Conservation (phyloP, 2,113 vertebrate species). For the Pipa parva region DNA sequence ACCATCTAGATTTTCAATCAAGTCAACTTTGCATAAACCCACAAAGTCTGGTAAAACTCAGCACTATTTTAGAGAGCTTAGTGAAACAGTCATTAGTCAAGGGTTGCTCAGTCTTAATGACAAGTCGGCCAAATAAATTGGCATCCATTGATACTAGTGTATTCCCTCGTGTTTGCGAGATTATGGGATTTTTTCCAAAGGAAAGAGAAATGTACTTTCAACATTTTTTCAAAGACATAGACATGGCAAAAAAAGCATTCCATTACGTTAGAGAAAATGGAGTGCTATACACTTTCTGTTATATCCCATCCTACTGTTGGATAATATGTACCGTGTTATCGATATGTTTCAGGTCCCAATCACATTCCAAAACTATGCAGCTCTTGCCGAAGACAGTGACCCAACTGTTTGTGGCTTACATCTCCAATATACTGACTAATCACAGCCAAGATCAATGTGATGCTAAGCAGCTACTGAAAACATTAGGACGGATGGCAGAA, state of each 20-base stretch:
- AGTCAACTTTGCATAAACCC: slow-evolving; percentile 44
- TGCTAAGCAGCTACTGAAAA: background rate
- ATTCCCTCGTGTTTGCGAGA: slow-evolving; percentile 38
- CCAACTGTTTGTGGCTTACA: slow-evolving; percentile 53
- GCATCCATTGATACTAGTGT: slow-evolving; percentile 25
- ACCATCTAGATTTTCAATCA: slow-evolving; percentile 41
- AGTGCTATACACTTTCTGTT: slow-evolving; percentile 3
- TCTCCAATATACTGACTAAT: slow-evolving; percentile 46
- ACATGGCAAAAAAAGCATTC: slow-evolving; percentile 40
- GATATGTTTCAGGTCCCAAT: background rate
- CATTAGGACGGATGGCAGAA: slow-evolving; percentile 1
- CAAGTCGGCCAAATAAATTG: slow-evolving; percentile 39
- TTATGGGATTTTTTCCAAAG: slow-evolving; percentile 56
- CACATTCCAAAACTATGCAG: background rate
- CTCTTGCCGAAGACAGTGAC: slow-evolving; percentile 58
- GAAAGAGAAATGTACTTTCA: slow-evolving; percentile 56
- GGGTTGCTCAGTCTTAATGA: slow-evolving; percentile 55
- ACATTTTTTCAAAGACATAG: slow-evolving; percentile 47
- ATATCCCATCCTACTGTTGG: slow-evolving; percentile 63
- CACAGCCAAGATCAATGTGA: slow-evolving; percentile 45
- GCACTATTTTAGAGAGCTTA: slow-evolving; percentile 56
- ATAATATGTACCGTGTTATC: background rate
- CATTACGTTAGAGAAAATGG: slow-evolving; percentile 51
- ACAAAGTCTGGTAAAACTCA: slow-evolving; percentile 30
- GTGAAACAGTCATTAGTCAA: slow-evolving; percentile 55